Percentiles rank a stretch among this genome's conserved stretches.
Evolutionary conservation across 2,113 vertebrate genomes (phyloP).

Genomic region (Synchiropus splendidus): DNA sequence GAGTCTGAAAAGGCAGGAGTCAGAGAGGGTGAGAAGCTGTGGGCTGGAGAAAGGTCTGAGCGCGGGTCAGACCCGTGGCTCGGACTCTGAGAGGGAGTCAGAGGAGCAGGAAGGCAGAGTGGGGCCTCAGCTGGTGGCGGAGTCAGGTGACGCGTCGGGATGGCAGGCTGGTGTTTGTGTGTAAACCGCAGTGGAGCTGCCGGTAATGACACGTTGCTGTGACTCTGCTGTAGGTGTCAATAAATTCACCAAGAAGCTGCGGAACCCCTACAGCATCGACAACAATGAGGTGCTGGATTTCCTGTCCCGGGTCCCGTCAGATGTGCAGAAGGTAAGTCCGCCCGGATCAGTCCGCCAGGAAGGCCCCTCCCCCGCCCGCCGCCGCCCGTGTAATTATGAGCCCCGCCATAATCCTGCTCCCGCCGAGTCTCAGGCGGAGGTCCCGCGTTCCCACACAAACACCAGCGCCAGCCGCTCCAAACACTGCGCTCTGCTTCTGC

Average conservation of each 20-base stretch:
- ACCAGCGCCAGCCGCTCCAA: background rate
- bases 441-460: background rate
- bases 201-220: slow-evolving; percentile 52
- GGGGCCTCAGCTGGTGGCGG: too few species aligned
- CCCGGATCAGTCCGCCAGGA: slow-evolving; percentile 51
- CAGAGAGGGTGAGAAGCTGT: too few species aligned
- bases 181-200: too few species aligned
- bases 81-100: too few species aligned
- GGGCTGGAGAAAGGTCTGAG: too few species aligned
- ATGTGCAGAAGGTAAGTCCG: slow-evolving; percentile 90
- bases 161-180: slow-evolving; percentile 43
- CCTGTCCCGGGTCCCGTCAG: slow-evolving; percentile 92
- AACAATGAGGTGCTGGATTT: slow-evolving; percentile 96
- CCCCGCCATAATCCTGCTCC: too few species aligned
- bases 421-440: background rate
- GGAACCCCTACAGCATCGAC: slow-evolving; percentile 89
- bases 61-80: too few species aligned
- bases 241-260: slow-evolving; percentile 98
- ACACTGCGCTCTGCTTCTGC: slow-evolving; percentile 48
- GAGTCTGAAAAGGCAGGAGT: too few species aligned
- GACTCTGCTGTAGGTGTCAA: slow-evolving; percentile 89
- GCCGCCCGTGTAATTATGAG: background rate
- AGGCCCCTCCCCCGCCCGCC: too few species aligned
- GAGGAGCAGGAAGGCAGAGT: too few species aligned
- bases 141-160: too few species aligned